These are phyloP conservation scores for Tauraco erythrolophus DNA, from an alignment of 2,113 vertebrate genomes.

Conservation along the genomic window DNA sequence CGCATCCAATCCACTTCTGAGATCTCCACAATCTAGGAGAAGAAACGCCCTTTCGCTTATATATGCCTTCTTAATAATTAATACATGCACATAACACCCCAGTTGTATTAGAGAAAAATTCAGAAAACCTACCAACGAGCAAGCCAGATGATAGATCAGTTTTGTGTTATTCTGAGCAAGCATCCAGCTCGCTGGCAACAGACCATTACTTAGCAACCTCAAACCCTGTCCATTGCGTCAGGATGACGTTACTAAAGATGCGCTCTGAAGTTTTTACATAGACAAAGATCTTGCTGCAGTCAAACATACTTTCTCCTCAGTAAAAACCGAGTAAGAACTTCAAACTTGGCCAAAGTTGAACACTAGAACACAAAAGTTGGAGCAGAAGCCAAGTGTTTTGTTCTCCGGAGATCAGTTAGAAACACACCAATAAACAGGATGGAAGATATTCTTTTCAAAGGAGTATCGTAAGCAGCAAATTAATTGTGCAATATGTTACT, in stretches of 20 bases:
- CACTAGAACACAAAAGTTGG: conserved; percentile 15
- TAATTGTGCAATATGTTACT: neutral
- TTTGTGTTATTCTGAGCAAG: neutral
- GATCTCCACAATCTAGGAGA: neutral
- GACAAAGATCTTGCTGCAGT: neutral
- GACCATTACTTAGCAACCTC: neutral
- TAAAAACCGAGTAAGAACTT: neutral
- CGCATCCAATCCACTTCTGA: neutral
- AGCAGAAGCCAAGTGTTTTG: neutral
- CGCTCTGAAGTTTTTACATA: neutral
- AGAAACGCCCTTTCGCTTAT: neutral
- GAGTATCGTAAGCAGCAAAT: conserved; percentile 58
- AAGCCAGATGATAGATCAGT: neutral
- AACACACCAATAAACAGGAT: conserved; percentile 32
- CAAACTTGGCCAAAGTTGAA: neutral
- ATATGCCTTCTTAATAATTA: neutral
- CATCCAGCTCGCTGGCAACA: neutral
- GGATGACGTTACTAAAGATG: neutral
- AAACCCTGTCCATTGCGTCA: neutral
- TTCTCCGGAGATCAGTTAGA: neutral
- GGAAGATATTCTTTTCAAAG: conserved; percentile 16
- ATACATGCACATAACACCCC: neutral
- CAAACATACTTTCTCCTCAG: neutral
- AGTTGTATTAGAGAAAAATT: neutral
- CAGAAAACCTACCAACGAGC: neutral